Percentiles rank a stretch among this genome's conserved stretches.
Evolutionary conservation across 2,888 invertebrate genomes (phyloP).

Genomic region (Embidobia sp.): DNA sequence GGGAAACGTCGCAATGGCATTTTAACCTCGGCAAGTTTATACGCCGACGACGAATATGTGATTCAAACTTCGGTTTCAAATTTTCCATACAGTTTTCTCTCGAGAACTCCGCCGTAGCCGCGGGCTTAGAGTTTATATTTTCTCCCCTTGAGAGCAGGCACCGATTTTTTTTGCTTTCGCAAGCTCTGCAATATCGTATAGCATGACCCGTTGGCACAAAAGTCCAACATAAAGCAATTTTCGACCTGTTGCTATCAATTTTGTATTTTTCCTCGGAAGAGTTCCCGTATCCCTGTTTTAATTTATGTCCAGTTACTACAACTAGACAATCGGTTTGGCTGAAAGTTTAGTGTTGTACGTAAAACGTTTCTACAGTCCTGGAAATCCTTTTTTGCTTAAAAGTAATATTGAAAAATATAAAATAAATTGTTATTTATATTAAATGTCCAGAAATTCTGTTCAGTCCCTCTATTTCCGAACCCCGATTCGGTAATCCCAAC

Average conservation of each 20-base stretch:
- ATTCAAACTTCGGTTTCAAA: conserved; percentile 32
- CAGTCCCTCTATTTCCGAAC: too few species aligned
- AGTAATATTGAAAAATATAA: too few species aligned
- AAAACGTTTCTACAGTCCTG: too few species aligned
- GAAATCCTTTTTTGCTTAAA: too few species aligned
- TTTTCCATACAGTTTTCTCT: conserved; percentile 29
- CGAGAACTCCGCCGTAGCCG: not conserved
- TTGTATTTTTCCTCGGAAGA: not conserved
- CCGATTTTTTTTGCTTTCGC: too few species aligned
- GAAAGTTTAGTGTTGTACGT: too few species aligned
- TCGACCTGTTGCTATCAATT: conserved; percentile 37
- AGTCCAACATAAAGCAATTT: conserved; percentile 6
- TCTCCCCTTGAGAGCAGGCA: conserved; percentile 2
- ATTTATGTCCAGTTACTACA: too few species aligned
- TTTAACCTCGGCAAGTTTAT: conserved; percentile 45
- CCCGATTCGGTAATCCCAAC: too few species aligned
- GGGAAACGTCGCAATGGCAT: conserved; percentile 36
- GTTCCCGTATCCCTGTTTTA: too few species aligned
- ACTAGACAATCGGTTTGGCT: too few species aligned
- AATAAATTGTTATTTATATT: too few species aligned
- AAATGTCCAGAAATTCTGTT: too few species aligned
- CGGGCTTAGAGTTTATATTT: conserved; percentile 20
- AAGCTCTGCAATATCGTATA: not conserved
- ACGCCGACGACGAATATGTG: conserved; percentile 31
- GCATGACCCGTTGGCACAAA: conserved; percentile 1